Base-by-base conservation (phyloP, 1,140 invertebrate genomes). In the Antheraea pernyi region DNA sequence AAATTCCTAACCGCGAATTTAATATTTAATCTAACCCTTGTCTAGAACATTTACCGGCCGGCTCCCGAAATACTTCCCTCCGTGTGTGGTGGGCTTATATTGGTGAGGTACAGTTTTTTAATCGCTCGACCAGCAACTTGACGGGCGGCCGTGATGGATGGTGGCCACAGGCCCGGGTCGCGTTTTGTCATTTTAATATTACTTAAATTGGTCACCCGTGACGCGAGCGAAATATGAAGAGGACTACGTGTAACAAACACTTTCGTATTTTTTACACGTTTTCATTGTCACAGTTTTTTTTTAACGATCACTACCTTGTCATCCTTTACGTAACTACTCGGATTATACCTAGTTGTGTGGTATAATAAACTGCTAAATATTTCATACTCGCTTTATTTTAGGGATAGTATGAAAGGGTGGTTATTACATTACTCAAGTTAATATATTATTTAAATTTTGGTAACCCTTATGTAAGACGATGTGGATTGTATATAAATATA, bases 141-240 rank as follows among this genome's bases (percentile, higher is more conserved):
- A 90, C 89, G 84, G 79, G 78, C 69, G 77, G 72, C 71, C 73
- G 86, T 91, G 89, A 91, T 91, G 85, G 89, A 91, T 91, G 85
- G 80, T 81, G 79, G 77, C 76, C 75, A 72, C 63, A 74, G 65
- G 76, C 69, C 68, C 72, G 83, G 88, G 87, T 89, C 87, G 88
- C 85, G 88, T 91, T 89, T 91, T 89, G 89, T 91, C 88, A 88
- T 91, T 90, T 89, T 91, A 91, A 91, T 91, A 91, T 89, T 91
- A 88, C 89, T 84, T 89, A 91, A 91, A 91, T 91, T 91, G 88
- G 88, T 83, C 78, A 79, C 79, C 82, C 74, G 83, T 91, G 88
- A 91, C 87, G 88, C 70, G 76, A 74, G 71, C 75, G 78, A 88
- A 90, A 85, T 75, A 69, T 66, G 64, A 76, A 81, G 75, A 75